Evolutionary conservation across 1,140 invertebrate genomes (phyloP), one percentile per base, ranked within the genome.

Genomic region (Bombus fervidus): DNA sequence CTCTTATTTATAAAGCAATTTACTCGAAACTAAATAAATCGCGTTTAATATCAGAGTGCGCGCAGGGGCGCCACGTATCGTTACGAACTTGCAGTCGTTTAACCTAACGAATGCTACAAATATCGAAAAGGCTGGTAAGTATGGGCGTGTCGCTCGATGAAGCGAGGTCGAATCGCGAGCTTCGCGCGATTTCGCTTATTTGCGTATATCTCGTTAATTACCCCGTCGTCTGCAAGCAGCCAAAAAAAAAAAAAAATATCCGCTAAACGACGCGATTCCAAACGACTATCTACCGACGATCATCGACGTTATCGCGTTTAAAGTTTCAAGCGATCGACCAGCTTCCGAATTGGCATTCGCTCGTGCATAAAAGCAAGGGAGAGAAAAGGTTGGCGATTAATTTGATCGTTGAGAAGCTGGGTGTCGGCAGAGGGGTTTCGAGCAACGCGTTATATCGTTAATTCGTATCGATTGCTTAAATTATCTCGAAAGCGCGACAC

Each of bases 141-240:
- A 76, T 77, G 84, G 86, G 86, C 84, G 86, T 87, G 84, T 59
- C 84, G 53, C 41, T 34, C 71, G 39, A 13, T 1, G 22, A 86
- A 86, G 81, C 86, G 84, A 80, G 84, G 78, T 82, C 78, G 73
- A 64, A 66, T 80, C 69, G 25, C 37, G 25, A 28, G 22, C 1
- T 25, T 71, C 37, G 68, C 68, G 39, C 6, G 37, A 71, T 71
- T 41, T 71, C 68, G 37, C 69, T 74, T 76, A 66, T 57, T 82
- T 77, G 37, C 83, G 34, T 66, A 47, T 82, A 82, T 77, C 83
- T 68, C 41, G n/a, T 53, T 57, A 43, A 47, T 72, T 43, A 59
- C 78, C 81, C 71, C 79, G 37, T 28, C 84, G 73, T 71, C 43
- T 53, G 57, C 28, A 0, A 78, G 78, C 69, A 72, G 39, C 68